Evolutionary conservation across 2,888 invertebrate genomes (phyloP), one percentile per base, ranked within the genome.

Genomic region (Melikaiella ostensackeni): DNA sequence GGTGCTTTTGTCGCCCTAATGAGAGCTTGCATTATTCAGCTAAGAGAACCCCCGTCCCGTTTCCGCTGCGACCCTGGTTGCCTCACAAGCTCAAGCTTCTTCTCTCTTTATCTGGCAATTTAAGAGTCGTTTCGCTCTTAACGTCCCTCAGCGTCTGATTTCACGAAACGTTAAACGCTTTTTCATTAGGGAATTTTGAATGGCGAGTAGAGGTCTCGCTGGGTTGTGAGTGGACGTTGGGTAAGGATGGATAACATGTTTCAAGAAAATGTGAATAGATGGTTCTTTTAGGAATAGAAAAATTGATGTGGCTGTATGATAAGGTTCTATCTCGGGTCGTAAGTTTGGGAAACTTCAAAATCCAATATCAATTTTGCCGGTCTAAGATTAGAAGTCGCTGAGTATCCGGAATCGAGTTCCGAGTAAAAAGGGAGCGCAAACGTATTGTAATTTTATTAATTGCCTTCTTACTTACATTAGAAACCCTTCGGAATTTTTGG

Each of bases 1-100:
- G 89, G 90, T 90, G 91, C 91, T 91, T 91, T 91, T 91, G 91
- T 91, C 91, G 90, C 91, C 90, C 91, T 91, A 91, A 91, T 91
- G 91, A 91, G 91, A 91, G 88, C 86, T 82, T 91, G 88, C 91
- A 91, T 91, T 90, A 91, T 91, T 91, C 90, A 91, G 86, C 86
- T 84, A 86, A 85, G 87, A 85, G 87, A 86, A 82, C 79, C n/a
- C 81, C 83, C 46, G 74, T 19, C 81, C 82, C 33, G 75, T 77
- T 33, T 70, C 76, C 75, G 73, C 63, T 64, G 61, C 33, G 50
- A 35, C 46, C 55, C 75, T 75, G 61, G 62, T 59, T 79, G 77
- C 78, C 64, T 74, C 78, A 13, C 76, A 57, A 63, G 76, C 64
- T 66, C 62, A 62, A 75, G 62, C 50, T 70, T 70, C 75, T 64